Conservation (phyloP, 2,797 vertebrate genomes). For the Myotis myotis region DNA sequence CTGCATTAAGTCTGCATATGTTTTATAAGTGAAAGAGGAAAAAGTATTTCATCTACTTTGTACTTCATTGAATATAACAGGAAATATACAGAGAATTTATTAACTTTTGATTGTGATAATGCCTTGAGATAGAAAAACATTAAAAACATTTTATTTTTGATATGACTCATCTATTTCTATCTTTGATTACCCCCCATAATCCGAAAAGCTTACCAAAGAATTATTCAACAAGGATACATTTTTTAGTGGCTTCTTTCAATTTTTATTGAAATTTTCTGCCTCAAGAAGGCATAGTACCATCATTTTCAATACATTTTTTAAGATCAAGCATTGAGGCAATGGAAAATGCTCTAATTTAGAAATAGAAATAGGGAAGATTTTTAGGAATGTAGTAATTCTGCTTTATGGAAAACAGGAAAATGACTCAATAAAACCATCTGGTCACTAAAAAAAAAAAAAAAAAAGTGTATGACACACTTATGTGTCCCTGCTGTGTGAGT, state of each 20-base stretch:
- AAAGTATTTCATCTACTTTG: background rate
- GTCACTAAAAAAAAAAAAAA: background rate
- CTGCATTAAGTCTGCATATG: background rate
- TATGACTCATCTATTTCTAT: slow-evolving; percentile 77
- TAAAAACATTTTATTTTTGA: slow-evolving; percentile 49
- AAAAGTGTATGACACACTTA: background rate
- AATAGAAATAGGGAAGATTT: slow-evolving; percentile 36
- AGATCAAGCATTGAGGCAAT: background rate
- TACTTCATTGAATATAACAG: background rate
- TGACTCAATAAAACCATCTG: slow-evolving; percentile 30
- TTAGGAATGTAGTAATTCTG: slow-evolving; percentile 49
- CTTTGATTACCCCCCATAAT: slow-evolving; percentile 61
- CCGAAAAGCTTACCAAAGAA: background rate
- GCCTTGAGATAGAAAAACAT: slow-evolving; percentile 28
- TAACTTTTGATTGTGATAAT: background rate
- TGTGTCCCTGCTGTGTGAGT: background rate
- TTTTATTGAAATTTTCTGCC: background rate
- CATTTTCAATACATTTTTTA: background rate
- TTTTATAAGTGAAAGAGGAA: slow-evolving; percentile 9
- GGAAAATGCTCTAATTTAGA: slow-evolving; percentile 43
- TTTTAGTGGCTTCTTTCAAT: background rate
- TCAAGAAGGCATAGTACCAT: background rate
- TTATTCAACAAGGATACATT: background rate
- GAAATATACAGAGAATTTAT: background rate
- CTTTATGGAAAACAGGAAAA: slow-evolving; percentile 57